These are phyloP conservation scores for Andricus curvator DNA, from an alignment of 2,888 invertebrate genomes.

Conservation along the genomic window DNA sequence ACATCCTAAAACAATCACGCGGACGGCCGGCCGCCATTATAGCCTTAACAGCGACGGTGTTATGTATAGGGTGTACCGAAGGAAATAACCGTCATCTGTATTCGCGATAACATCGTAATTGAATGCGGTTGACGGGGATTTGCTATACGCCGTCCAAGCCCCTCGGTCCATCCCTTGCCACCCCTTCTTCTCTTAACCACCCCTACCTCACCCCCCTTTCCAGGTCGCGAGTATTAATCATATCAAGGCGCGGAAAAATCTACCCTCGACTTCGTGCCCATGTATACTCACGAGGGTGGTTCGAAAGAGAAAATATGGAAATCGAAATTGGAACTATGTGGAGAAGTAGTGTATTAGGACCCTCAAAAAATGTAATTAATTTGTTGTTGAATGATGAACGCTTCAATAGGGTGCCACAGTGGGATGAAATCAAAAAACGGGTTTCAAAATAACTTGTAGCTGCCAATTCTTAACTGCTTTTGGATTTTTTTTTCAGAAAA, in stretches of 20 bases:
- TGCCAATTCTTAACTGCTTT: too few species aligned
- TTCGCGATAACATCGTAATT: conserved; percentile 79
- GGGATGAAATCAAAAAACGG: too few species aligned
- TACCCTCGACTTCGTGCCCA: conserved; percentile 60
- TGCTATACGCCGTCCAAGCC: conserved; percentile 64
- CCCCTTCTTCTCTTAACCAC: conserved; percentile 45
- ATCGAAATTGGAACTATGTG: too few species aligned
- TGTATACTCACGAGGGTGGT: conserved; percentile 38
- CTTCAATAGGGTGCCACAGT: too few species aligned
- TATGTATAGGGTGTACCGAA: conserved; percentile 78
- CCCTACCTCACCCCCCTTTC: conserved; percentile 41
- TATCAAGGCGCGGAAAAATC: conserved; percentile 74
- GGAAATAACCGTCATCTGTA: conserved; percentile 79
- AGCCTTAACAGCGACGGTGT: conserved; percentile 66
- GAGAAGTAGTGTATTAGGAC: too few species aligned
- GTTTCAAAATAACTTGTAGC: too few species aligned
- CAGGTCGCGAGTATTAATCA: conserved; percentile 72
- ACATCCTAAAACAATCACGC: conserved; percentile 77
- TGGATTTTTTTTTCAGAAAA: too few species aligned
- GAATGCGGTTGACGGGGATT: conserved; percentile 79
- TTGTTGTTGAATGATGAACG: too few species aligned
- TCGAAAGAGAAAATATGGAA: too few species aligned
- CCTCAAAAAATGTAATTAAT: too few species aligned
- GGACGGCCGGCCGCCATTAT: conserved; percentile 70
- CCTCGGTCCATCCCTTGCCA: conserved; percentile 53